These are phyloP conservation scores for Trochalopteron elliotii DNA, from an alignment of 2,113 vertebrate genomes.

Conservation along the genomic window DNA sequence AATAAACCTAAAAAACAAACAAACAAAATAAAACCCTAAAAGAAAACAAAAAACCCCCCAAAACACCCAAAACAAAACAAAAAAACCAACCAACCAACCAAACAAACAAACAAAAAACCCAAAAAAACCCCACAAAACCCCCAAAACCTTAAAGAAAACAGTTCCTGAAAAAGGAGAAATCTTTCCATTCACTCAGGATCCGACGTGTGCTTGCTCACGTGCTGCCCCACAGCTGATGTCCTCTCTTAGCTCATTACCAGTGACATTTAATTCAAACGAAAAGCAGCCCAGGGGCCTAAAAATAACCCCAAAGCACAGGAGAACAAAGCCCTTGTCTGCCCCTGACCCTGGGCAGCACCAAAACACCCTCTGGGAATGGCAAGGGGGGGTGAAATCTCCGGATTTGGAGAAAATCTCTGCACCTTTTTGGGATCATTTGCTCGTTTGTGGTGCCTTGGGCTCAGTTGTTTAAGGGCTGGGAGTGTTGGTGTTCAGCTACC, in stretches of 20 bases:
- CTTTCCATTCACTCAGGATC: neutral
- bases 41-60: too few relatives aligned
- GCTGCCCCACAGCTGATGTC: neutral
- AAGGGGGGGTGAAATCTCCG: accelerated
- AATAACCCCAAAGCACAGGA: neutral
- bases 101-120: too few relatives aligned
- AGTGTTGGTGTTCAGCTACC: accelerated
- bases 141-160: neutral
- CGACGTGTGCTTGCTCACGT: neutral
- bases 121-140: neutral
- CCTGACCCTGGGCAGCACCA: neutral
- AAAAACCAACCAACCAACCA: too few relatives aligned
- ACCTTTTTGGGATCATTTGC: neutral
- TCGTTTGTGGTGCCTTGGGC: too few relatives aligned
- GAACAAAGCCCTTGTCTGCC: neutral
- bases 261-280: conserved; percentile 40
- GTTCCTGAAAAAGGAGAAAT: neutral
- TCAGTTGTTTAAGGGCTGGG: accelerated
- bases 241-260: conserved; percentile 38
- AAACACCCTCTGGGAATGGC: accelerated
- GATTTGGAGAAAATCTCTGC: neutral
- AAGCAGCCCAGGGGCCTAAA: conserved; percentile 36
- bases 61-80: too few relatives aligned
- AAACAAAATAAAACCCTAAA: too few relatives aligned
- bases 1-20: too few relatives aligned